These are phyloP conservation scores for Melanocharis versteri DNA, from an alignment of 2,113 vertebrate species.

Conservation along the genomic window DNA sequence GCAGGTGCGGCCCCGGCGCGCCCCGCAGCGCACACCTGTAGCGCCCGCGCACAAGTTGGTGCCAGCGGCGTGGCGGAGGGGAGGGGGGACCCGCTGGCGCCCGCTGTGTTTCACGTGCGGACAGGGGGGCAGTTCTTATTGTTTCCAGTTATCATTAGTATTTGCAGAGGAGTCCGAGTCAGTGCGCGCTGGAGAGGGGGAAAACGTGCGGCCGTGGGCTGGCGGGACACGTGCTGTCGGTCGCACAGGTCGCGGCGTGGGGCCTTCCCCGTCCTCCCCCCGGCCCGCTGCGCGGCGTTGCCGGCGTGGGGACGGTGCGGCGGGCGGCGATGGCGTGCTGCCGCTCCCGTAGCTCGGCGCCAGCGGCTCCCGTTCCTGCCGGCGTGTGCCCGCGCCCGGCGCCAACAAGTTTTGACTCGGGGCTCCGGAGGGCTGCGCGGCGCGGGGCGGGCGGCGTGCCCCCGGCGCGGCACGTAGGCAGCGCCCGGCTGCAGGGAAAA, in stretches of 20 bases:
- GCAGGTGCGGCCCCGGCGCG: neutral
- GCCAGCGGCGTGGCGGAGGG: neutral
- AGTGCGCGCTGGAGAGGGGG: neutral
- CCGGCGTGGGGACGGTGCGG: neutral
- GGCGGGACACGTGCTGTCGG: neutral
- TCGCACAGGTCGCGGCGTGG: neutral
- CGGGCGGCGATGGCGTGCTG: neutral
- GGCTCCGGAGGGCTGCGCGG: neutral
- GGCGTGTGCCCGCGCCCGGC: neutral
- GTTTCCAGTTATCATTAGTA: fast-evolving
- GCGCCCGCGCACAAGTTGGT: neutral
- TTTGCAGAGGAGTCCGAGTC: neutral
- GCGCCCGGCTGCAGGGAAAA: conserved; percentile 71
- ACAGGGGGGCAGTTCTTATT: neutral
- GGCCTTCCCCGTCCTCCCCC: neutral
- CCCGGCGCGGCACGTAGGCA: conserved; percentile 65
- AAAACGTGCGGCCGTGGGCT: neutral
- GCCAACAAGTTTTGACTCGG: neutral
- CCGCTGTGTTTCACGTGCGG: neutral
- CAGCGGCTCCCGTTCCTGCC: neutral
- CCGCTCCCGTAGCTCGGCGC: neutral
- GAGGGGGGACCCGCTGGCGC: neutral
- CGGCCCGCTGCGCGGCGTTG: neutral
- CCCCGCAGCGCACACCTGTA: conserved; percentile 41
- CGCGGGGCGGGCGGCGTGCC: neutral